Conservation (phyloP, 1,140 invertebrate genomes). For the Patella vulgata region DNA sequence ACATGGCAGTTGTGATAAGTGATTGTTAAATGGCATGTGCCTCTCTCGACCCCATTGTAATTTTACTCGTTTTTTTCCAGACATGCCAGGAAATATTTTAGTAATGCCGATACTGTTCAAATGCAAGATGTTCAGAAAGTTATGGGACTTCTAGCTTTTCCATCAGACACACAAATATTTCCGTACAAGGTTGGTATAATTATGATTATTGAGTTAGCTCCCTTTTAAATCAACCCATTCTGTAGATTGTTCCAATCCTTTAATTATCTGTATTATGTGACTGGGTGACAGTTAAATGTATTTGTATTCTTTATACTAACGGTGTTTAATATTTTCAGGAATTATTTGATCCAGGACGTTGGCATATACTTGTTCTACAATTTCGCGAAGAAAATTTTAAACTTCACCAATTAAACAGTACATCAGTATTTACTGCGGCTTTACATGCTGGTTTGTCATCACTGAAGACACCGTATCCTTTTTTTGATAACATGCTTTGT, state of each 20-base stretch:
- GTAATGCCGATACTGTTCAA: constrained; percentile 77
- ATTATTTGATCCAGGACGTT: constrained; percentile 76
- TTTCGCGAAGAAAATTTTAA: constrained; percentile 94
- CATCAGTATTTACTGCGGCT: constrained; percentile 91
- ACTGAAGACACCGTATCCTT: constrained; percentile 86
- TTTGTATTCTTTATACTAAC: no score
- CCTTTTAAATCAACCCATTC: no score
- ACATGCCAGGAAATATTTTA: constrained; percentile 93
- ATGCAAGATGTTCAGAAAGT: constrained; percentile 88
- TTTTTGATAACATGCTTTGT: no score
- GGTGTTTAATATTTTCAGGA: no score
- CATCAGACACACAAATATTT: constrained; percentile 77
- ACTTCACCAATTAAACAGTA: constrained; percentile 89
- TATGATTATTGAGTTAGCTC: no score
- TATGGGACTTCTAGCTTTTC: constrained; percentile 95
- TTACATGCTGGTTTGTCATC: constrained; percentile 93
- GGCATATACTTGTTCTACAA: constrained; percentile 87
- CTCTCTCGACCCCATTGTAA: no score
- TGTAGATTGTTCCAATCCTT: not conserved
- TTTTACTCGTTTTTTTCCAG: no score
- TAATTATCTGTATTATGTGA: not conserved
- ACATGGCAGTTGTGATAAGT: no score
- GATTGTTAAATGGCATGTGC: no score
- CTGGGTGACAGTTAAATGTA: not conserved
- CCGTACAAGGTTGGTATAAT: constrained; percentile 75